Evolutionary conservation across 2,797 vertebrate genomes (phyloP).

Genomic region (Propithecus perrieri): DNA sequence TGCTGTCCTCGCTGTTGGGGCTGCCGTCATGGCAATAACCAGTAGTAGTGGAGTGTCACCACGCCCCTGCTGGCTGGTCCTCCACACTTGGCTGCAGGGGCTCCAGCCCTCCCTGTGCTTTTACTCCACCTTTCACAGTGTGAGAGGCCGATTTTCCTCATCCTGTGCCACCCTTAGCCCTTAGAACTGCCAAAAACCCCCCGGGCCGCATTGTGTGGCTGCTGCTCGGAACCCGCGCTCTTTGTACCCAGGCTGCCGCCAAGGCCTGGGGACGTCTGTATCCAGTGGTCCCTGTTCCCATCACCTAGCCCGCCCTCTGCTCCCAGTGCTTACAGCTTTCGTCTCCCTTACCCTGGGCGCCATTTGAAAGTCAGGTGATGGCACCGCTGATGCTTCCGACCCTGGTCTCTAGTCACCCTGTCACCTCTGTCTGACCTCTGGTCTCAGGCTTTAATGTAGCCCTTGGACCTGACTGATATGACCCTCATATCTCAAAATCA

Average conservation of each 20-base stretch:
- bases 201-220: fast-evolving
- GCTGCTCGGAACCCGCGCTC: neutral
- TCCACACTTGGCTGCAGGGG: neutral
- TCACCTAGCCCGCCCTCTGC: fast-evolving
- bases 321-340: neutral
- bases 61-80: neutral
- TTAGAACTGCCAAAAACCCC: neutral
- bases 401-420: neutral
- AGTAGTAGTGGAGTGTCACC: no score
- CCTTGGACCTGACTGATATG: neutral
- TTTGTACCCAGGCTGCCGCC: fast-evolving
- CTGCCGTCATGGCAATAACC: no score
- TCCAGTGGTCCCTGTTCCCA: fast-evolving
- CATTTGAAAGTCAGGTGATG: neutral
- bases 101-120: neutral
- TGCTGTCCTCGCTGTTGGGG: neutral
- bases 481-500: neutral
- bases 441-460: neutral
- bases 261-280: neutral
- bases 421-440: neutral
- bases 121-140: fast-evolving
- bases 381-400: fast-evolving
- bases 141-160: no score
- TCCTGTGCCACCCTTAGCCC: no score
- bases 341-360: fast-evolving